Conservation (phyloP, 2,113 vertebrate genomes). For the Sinocyclocheilus anshuiensis region DNA sequence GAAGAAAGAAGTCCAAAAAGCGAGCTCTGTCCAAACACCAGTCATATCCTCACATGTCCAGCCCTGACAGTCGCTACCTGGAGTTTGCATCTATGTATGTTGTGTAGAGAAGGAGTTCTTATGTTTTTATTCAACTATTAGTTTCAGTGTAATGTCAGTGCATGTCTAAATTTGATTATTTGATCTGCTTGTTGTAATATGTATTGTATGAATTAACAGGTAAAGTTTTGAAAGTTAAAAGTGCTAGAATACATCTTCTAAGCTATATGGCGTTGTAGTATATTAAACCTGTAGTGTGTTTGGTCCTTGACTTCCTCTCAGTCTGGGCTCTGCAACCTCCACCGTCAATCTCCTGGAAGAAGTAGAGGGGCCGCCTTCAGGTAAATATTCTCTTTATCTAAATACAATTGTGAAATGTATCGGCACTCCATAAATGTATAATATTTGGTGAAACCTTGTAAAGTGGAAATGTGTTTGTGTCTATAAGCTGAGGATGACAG, state of each 20-base stretch:
- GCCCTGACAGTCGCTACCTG: not conserved
- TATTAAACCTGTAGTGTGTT: not conserved
- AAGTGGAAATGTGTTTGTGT: not conserved
- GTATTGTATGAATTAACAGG: too few species aligned
- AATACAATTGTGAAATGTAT: not conserved
- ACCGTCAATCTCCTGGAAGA: conserved; percentile 85
- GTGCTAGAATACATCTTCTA: not conserved
- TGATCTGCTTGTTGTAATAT: too few species aligned
- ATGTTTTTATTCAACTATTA: not conserved
- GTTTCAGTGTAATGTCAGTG: not conserved
- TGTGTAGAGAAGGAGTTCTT: not conserved
- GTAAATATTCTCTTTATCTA: conserved; percentile 65
- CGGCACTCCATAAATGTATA: not conserved
- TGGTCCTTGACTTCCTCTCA: conserved; percentile 51
- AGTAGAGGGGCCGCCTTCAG: conserved; percentile 78
- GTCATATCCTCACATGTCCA: conserved; percentile 79
- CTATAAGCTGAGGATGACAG: conserved; percentile 74
- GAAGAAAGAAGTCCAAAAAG: conserved; percentile 90
- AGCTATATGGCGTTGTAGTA: not conserved
- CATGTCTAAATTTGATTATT: not conserved
- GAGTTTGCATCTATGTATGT: not conserved
- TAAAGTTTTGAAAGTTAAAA: too few species aligned
- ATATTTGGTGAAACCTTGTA: not conserved
- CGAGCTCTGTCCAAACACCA: conserved; percentile 89
- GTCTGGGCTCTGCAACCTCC: conserved; percentile 78